Evolutionary conservation across 2,797 vertebrate species (phyloP).

Genomic region (Acipenser oxyrinchus): DNA sequence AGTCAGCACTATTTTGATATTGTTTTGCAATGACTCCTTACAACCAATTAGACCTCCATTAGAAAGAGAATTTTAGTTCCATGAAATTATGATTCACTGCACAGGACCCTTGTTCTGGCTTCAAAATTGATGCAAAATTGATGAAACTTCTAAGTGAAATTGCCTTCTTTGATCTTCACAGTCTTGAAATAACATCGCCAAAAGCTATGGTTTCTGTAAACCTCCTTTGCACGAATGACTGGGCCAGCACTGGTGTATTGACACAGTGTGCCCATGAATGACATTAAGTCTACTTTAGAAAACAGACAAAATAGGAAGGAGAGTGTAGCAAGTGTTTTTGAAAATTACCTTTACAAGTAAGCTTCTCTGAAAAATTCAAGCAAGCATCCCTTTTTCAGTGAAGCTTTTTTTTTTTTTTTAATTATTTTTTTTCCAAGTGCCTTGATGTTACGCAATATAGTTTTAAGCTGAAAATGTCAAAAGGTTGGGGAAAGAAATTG

Average conservation of each 20-base stretch:
- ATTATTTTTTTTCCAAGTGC: conserved; percentile 53
- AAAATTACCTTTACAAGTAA: conserved; percentile 76
- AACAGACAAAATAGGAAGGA: conserved; percentile 65
- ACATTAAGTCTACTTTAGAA: conserved; percentile 66
- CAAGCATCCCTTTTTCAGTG: conserved; percentile 40
- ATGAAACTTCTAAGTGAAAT: conserved; percentile 72
- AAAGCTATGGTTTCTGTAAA: conserved; percentile 71
- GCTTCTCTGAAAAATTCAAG: conserved; percentile 64
- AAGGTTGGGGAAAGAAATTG: conserved; percentile 71
- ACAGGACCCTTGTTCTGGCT: conserved; percentile 49
- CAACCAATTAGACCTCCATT: conserved; percentile 60
- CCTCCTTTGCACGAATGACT: conserved; percentile 67
- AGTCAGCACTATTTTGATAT: conserved; percentile 41
- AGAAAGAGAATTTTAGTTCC: conserved; percentile 58
- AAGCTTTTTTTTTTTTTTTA: conserved; percentile 44
- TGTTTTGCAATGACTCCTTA: conserved; percentile 46
- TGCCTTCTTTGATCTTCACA: conserved; percentile 69
- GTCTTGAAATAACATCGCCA: conserved; percentile 64
- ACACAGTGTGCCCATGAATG: conserved; percentile 61
- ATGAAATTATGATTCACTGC: conserved; percentile 62
- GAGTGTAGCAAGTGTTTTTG: conserved; percentile 64
- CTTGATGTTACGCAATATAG: conserved; percentile 76
- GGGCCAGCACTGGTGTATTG: conserved; percentile 55
- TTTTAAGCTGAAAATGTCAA: conserved; percentile 77
- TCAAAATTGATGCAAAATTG: conserved; percentile 73